A percentile compares a stretch with the other conserved stretches of the same genome.
Conservation (phyloP, 2,113 vertebrate genomes). For the Paedocypris sp. region DNA sequence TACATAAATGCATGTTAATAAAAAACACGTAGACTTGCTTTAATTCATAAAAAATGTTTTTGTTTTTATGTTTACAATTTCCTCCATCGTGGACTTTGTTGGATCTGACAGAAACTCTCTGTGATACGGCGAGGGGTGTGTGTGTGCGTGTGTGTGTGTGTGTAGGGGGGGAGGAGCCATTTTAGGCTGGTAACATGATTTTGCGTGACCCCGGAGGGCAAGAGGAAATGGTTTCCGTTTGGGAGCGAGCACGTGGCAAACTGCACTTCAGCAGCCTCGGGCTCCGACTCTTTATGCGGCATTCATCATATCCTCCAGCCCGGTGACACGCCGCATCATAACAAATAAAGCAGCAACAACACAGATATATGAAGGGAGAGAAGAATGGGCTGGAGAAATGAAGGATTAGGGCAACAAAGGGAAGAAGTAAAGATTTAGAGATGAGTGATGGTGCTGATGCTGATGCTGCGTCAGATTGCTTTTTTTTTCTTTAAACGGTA, state of each 20-base stretch:
- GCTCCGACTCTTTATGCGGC: slow-evolving; percentile 20
- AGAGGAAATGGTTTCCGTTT: slow-evolving; percentile 37
- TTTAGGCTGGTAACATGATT: slow-evolving; percentile 32
- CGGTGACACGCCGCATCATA: slow-evolving; percentile 29
- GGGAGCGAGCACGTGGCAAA: slow-evolving; percentile 28
- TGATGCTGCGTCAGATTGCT: background rate
- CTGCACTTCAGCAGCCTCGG: slow-evolving; percentile 21
- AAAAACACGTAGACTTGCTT: too few species aligned
- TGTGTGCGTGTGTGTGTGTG: background rate
- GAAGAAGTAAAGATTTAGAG: slow-evolving; percentile 3
- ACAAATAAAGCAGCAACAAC: slow-evolving; percentile 23
- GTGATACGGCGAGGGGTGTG: too few species aligned
- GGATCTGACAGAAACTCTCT: too few species aligned
- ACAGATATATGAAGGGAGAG: background rate
- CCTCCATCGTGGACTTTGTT: too few species aligned
- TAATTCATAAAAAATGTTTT: too few species aligned
- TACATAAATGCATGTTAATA: too few species aligned
- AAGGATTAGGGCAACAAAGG: background rate
- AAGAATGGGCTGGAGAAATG: background rate
- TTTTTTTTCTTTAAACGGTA: slow-evolving; percentile 12
- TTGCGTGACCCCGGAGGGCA: slow-evolving; percentile 24
- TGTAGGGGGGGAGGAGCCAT: background rate
- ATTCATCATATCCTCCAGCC: slow-evolving; percentile 26
- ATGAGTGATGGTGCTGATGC: slow-evolving; percentile 4
- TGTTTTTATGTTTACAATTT: too few species aligned